phyloP scores from a whole-genome alignment of 2,888 invertebrate genomes.

The Drosophila flavopinicola region DNA sequence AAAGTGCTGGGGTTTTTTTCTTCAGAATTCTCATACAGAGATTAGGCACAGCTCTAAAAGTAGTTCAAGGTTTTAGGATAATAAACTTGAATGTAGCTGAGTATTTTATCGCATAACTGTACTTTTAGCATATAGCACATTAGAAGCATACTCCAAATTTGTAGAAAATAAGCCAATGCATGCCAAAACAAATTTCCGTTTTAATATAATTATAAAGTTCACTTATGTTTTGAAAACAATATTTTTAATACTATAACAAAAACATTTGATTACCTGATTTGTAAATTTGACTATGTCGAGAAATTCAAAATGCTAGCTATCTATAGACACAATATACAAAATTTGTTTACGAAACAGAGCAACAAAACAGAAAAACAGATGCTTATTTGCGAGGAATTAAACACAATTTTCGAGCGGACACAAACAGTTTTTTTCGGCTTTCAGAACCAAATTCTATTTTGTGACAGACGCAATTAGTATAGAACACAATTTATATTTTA shows the following conservation, averaged over 20 bases:
- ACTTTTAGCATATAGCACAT: no score
- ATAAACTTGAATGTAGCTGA: neutral
- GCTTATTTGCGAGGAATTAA: constrained; percentile 9
- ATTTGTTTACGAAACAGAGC: constrained; percentile 74
- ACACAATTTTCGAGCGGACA: constrained; percentile 14
- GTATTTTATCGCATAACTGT: neutral
- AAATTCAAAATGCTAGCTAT: neutral
- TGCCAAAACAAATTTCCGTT: no score
- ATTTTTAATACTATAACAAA: neutral
- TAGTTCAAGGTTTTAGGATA: constrained; percentile 43
- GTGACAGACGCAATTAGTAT: constrained; percentile 8
- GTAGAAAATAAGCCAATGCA: neutral
- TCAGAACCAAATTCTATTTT: constrained; percentile 23
- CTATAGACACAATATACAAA: constrained; percentile 14
- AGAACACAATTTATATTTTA: constrained; percentile 7
- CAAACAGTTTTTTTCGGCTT: constrained; percentile 18
- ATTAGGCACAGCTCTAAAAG: constrained; percentile 5
- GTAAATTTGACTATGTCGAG: neutral
- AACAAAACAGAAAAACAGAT: constrained; percentile 29
- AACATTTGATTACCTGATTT: constrained; percentile 7
- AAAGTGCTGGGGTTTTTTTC: constrained; percentile 10
- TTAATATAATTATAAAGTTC: no score
- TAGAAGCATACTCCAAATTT: neutral
- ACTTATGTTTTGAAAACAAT: neutral
- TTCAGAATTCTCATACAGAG: neutral